Conservation (phyloP, 2,113 vertebrate genomes). For the Trogon melanurus region DNA sequence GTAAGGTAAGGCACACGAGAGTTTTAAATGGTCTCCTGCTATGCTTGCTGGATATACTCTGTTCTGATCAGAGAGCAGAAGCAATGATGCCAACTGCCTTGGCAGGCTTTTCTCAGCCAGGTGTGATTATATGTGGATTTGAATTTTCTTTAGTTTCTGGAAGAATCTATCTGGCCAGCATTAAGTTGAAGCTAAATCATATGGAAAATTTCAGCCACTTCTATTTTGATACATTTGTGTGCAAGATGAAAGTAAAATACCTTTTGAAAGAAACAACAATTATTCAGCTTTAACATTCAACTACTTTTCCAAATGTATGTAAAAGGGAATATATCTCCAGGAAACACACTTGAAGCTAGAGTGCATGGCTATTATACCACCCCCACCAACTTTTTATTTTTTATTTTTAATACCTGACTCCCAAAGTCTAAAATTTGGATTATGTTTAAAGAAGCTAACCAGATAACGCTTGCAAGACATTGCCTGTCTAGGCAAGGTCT, state of each 20-base stretch:
- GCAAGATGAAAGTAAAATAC: background rate
- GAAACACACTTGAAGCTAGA: background rate
- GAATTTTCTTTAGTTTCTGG: background rate
- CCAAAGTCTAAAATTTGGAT: background rate
- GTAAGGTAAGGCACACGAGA: background rate
- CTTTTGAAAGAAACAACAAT: background rate
- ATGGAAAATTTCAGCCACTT: background rate
- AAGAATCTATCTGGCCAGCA: background rate
- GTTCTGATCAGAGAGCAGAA: background rate
- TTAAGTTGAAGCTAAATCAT: background rate
- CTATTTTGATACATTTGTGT: background rate
- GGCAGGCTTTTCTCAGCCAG: conserved; percentile 4
- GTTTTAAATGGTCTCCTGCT: background rate
- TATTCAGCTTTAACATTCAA: background rate
- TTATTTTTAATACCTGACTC: background rate
- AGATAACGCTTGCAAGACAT: background rate
- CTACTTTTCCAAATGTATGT: background rate
- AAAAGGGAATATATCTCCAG: background rate
- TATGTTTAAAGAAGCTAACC: background rate
- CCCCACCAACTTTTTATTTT: rapidly evolving
- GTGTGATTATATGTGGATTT: background rate
- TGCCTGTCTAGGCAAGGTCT: background rate
- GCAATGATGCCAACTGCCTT: background rate
- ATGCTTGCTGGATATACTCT: background rate
- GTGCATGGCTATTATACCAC: background rate